A percentile compares a stretch with the other conserved stretches of the same genome.
Evolutionary conservation across 2,888 invertebrate genomes (phyloP).

Genomic region (Hermaeophaga mercurialis): DNA sequence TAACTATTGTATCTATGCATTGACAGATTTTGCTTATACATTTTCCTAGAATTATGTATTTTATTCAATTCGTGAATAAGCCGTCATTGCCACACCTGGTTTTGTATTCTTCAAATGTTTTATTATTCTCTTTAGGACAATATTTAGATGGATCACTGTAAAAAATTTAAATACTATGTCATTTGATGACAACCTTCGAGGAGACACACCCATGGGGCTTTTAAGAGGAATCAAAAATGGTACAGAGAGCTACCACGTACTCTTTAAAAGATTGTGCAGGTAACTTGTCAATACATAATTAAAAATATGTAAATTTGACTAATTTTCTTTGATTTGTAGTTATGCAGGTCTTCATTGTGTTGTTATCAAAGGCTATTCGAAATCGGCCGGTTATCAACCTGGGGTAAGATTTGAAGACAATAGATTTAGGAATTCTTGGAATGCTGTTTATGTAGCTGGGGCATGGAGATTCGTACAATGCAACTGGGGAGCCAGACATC

Average conservation of each 20-base stretch:
- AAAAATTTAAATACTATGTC: conserved; percentile 98
- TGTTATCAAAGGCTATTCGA: conserved; percentile 97
- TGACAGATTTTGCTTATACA: too few species aligned
- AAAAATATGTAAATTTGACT: too few species aligned
- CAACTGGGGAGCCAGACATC: conserved; percentile 98
- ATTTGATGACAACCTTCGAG: conserved; percentile 89
- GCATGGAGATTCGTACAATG: conserved; percentile 99
- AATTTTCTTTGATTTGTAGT: conserved; percentile 63
- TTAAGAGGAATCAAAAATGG: conserved; percentile 95
- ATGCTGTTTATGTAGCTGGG: conserved; percentile 97
- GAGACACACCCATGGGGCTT: conserved; percentile 86
- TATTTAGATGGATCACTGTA: conserved; percentile 98
- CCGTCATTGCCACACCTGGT: not conserved
- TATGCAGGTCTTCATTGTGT: conserved; percentile 98
- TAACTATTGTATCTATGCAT: too few species aligned
- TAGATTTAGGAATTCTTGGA: conserved; percentile 98
- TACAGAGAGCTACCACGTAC: conserved; percentile 97
- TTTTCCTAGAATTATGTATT: too few species aligned
- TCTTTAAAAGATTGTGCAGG: conserved; percentile 98
- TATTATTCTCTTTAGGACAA: conserved; percentile 65
- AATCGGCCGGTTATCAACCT: conserved; percentile 98
- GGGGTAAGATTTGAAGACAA: conserved; percentile 93
- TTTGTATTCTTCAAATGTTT: too few species aligned
- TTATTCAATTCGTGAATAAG: not conserved
- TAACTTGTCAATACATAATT: conserved; percentile 51